Base-by-base conservation (phyloP, 2,888 invertebrate genomes). In the Trilocha varians region DNA sequence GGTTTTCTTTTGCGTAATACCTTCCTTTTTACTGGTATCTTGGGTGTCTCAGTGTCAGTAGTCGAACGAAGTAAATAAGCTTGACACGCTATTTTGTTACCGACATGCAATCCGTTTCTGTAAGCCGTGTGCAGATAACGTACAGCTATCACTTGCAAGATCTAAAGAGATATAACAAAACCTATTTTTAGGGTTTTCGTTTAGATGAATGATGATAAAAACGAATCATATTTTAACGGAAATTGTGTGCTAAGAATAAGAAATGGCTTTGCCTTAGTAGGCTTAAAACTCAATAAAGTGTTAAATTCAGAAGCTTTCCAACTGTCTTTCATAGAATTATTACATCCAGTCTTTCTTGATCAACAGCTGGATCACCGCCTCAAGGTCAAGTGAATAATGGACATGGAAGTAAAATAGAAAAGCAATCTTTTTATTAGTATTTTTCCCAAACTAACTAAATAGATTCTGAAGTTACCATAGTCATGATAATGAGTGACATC, bases 101-200 rank as follows among this genome's bases (percentile, higher is more conserved):
- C 83, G 13, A 72, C 67, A 47, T 83, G 77, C 1, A 85, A 50
- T 1, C 84, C 84, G 42, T 71, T 77, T 13, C 70, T 67, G 52
- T 84, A 84, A 0, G 84, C 84, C 2, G 84, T 85, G 50, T 85
- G 84, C 2, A 85, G 69, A 45, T 82, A 85, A 3, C 84, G 69
- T 1, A 71, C 79, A 6, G 79, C 77, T 45, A 77, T 59, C 32
- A 74, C 72, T 73, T 85, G 84, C 3, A 82, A 48, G 44, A 80
- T 71, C 84, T 85, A 53, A 16, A 33, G 6, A 4, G 11, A 1
- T 9, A 1, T 25, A 9, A 25, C 6, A 5, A 3, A 3, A 25
- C 2, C 2, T 25, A 9, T 9, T 25, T 3, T 25, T 9, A 2
- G 11, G 11, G 2, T 25, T 25, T 9, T 11, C 3, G 4, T 3